Base-by-base conservation (phyloP, 2,113 vertebrate genomes). In the Eurypyga helias region DNA sequence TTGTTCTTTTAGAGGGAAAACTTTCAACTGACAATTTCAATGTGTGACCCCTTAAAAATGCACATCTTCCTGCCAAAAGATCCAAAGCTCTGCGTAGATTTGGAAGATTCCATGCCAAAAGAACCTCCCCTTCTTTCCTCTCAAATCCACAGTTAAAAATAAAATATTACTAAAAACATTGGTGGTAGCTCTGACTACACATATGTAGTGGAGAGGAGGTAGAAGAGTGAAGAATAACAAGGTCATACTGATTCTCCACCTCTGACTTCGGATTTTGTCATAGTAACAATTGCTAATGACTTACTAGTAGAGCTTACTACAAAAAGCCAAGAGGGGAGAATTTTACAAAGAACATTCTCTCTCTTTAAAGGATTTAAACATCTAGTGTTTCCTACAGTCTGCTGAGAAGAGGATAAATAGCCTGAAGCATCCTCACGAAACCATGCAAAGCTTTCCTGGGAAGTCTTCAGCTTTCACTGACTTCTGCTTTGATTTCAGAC, bases 21-120 rank as follows among this genome's bases (percentile, higher is more conserved):
- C 52, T 87, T 52, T 57, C 72, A 84, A 45, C 61, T 93, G 92
- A 91, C 72, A 87, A 5, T 79, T 95, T 84, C 80, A 89, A 75
- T 89, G 65, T 90, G 92, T 84, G 92, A 94, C 94, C 72, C 79
- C 61, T 95, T 83, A 95, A 78, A 97, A 97, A 94, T 92, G 92
- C 76, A 72, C 34, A 21, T 92, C 34, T 81, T 73, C 64, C 92
- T 94, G 92, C 92, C 97, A 95, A 95, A 65, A 76, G 57, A 89
- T 29, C 69, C 76, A 83, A 60, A 83, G 71, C 16, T 60, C 67
- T 90, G 64, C 14, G 0, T 75, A 81, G 72, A 71, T 36, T 83
- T 60, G 34, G 33, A 91, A 78, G 83, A 69, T 45, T 60, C 72
- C 31, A 33, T 87, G 88, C 83, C 86, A 89, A 43, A 88, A 86